Evolutionary conservation across 2,888 invertebrate genomes (phyloP).

Genomic region (Dione vanillae): DNA sequence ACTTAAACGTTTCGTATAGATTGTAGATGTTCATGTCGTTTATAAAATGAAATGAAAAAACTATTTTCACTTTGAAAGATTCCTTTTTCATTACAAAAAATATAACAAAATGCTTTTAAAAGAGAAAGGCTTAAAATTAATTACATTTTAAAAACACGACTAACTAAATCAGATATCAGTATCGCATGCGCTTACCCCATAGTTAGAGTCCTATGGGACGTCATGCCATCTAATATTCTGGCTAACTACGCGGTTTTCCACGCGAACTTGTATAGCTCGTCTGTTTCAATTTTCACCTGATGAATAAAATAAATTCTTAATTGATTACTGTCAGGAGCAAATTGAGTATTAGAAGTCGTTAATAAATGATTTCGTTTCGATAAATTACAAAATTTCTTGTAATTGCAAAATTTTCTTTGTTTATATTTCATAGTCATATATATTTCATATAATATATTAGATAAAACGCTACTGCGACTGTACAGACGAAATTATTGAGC

Average conservation of each 20-base stretch:
- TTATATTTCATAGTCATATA: too few relatives aligned
- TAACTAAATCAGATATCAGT: constrained; percentile 48
- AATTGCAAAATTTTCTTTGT: too few relatives aligned
- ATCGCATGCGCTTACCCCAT: constrained; percentile 59
- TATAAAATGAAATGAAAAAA: too few relatives aligned
- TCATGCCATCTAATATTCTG: constrained; percentile 60
- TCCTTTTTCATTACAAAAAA: neutral
- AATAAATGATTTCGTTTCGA: too few relatives aligned
- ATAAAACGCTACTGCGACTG: too few relatives aligned
- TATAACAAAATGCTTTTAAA: neutral
- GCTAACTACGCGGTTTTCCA: constrained; percentile 52
- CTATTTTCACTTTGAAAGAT: neutral
- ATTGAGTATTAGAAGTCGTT: neutral
- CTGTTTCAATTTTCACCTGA: constrained; percentile 68
- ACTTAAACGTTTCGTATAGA: neutral
- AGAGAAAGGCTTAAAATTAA: constrained; percentile 8
- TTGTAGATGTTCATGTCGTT: neutral
- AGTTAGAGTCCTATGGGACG: constrained; percentile 47
- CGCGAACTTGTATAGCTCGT: constrained; percentile 53
- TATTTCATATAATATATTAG: too few relatives aligned
- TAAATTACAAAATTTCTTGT: too few relatives aligned
- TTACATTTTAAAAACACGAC: constrained; percentile 23
- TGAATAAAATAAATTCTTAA: constrained; percentile 47
- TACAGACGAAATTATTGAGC: too few relatives aligned
- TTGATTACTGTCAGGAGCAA: neutral